Percentiles rank a stretch among this genome's conserved stretches.
Conservation (phyloP, 2,888 invertebrate species). For the Clanis bilineata region DNA sequence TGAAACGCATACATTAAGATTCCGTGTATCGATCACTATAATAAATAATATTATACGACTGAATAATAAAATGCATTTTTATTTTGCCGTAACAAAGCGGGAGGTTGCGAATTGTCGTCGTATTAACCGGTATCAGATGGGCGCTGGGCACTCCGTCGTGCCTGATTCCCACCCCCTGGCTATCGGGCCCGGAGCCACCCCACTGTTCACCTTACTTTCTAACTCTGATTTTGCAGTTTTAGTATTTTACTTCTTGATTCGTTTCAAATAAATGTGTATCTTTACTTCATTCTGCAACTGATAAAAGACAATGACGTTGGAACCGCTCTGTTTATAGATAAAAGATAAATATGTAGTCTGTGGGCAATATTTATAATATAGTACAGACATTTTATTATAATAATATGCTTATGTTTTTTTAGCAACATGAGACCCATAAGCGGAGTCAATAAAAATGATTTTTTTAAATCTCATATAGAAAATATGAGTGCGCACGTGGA, state of each 20-base stretch:
- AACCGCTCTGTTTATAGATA: no score
- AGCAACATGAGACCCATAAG: no score
- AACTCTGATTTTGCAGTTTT: slow-evolving; percentile 43
- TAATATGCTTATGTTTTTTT: no score
- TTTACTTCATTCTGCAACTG: no score
- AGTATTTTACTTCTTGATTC: slow-evolving; percentile 29
- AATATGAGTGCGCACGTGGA: no score
- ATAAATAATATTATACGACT: background rate
- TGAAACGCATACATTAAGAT: background rate
- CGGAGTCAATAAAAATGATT: no score
- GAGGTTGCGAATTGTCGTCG: slow-evolving; percentile 70
- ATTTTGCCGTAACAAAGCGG: slow-evolving; percentile 30
- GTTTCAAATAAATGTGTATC: slow-evolving; percentile 27
- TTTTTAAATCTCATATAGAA: no score
- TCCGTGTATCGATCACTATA: background rate
- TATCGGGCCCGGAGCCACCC: slow-evolving; percentile 31
- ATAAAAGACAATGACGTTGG: no score
- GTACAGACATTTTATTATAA: no score
- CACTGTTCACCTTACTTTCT: slow-evolving; percentile 38
- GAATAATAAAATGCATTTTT: background rate
- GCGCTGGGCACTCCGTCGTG: slow-evolving; percentile 37
- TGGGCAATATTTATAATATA: no score
- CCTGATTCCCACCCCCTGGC: slow-evolving; percentile 25
- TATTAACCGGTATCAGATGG: slow-evolving; percentile 67
- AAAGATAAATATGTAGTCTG: no score